Evolutionary conservation across 2,888 invertebrate genomes (phyloP), one percentile per base, ranked within the genome.

Genomic region (Miltochrista miniata): DNA sequence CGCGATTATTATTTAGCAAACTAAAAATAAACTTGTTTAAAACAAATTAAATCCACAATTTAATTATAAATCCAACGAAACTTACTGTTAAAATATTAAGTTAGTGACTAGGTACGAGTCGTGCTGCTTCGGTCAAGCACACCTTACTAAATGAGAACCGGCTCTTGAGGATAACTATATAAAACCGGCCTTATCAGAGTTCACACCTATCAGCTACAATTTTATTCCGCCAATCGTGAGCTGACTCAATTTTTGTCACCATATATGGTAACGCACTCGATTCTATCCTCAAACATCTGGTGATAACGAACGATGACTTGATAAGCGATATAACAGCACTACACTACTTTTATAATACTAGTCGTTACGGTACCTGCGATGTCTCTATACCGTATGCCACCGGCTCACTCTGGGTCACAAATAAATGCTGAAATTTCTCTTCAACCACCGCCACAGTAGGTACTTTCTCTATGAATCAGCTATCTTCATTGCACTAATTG

Each of bases 181-280:
- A 90, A 89, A 87, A 85, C 85, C 76, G 70, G 79, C 78, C 88
- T 92, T 92, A 92, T 92, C 91, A 88, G 74, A 84, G 79, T 81
- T 80, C 78, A 79, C 84, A 86, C 87, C 89, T 90, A 92, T 90
- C 88, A 83, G 79, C 77, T 78, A 78, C 79, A 81, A 74, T 80
- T 80, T 78, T 79, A 81, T 79, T 85, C 92, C 87, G 83, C 95
- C 95, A 95, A 95, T 95, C 90, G 93, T 88, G 84, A 89, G 90
- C 93, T 93, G 77, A 73, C 74, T 81, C 79, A 86, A 81, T 83
- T 87, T 88, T 88, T 94, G 94, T 95, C 93, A 94, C 95, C 95
- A 94, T 95, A 95, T 95, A 95, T 94, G 95, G 95, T 93, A 93
- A 93, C 92, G 90, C 74, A 78, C 73, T 73, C 68, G 71, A 73